phyloP scores from a whole-genome alignment of 2,797 vertebrate genomes.

The Jordanella pulchra region DNA sequence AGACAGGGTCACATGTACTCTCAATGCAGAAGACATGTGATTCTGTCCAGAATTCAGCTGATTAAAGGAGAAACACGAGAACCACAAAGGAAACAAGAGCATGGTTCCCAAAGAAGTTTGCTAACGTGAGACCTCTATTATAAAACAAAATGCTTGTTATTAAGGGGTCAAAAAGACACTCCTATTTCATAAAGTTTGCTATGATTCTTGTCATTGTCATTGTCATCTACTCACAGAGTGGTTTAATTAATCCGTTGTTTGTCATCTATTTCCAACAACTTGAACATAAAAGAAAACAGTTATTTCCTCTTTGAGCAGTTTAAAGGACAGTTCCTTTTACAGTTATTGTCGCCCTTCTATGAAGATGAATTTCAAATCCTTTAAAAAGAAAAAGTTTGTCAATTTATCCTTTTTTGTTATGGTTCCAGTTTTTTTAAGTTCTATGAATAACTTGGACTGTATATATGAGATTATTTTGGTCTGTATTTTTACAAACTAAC shows the following conservation, averaged over 20 bases:
- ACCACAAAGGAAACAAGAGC: constrained; percentile 15
- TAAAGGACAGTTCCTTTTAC: neutral
- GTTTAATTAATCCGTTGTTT: neutral
- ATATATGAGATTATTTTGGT: too few relatives aligned
- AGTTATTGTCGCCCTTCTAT: neutral
- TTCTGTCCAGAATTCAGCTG: constrained; percentile 61
- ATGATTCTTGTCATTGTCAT: neutral
- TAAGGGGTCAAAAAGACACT: constrained; percentile 41
- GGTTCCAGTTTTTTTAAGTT: too few relatives aligned
- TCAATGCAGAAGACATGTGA: constrained; percentile 67
- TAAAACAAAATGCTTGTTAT: constrained; percentile 31
- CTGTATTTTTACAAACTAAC: too few relatives aligned
- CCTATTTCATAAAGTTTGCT: constrained; percentile 32
- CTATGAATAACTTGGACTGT: too few relatives aligned
- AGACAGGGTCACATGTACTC: too few relatives aligned
- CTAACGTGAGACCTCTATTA: constrained; percentile 51
- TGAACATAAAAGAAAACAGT: too few relatives aligned
- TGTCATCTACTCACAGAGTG: neutral
- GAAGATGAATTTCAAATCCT: too few relatives aligned
- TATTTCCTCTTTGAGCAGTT: too few relatives aligned
- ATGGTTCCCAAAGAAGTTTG: constrained; percentile 24
- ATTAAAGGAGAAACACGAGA: constrained; percentile 46
- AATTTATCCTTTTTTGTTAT: too few relatives aligned
- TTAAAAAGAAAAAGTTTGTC: too few relatives aligned
- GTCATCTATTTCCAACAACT: too few relatives aligned